Evolutionary conservation across 2,888 invertebrate genomes (phyloP).

Genomic region (Drosophila birchii): DNA sequence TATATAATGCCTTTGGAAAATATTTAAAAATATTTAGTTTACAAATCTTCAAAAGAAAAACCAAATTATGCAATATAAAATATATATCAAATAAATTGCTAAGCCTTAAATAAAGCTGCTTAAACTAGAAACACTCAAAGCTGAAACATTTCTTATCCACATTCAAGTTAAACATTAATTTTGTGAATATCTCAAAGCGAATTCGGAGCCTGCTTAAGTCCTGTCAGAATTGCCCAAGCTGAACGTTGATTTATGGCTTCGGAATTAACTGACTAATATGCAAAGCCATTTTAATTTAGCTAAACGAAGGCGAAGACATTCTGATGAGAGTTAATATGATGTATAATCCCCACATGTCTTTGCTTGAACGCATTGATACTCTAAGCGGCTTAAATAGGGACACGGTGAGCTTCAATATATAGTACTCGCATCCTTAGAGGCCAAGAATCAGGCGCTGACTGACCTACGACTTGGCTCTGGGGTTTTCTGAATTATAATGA

Average conservation of each 20-base stretch:
- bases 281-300: conserved; percentile 17
- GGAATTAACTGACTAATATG: conserved; percentile 32
- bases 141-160: not conserved
- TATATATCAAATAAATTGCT: not conserved
- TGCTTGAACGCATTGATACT: not conserved
- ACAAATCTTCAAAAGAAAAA: not conserved
- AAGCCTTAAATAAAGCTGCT: not conserved
- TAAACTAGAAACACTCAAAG: not conserved
- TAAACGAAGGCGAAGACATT: conserved; percentile 1
- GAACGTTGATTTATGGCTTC: conserved; percentile 23
- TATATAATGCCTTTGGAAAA: not conserved
- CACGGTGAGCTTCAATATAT: not conserved
- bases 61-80: not conserved
- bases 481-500: conserved; percentile 1
- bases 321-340: conserved; percentile 11
- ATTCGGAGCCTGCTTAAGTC: not conserved
- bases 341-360: conserved; percentile 13
- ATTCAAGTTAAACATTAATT: not conserved
- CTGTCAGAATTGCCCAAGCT: conserved; percentile 8
- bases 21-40: not conserved
- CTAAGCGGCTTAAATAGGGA: conserved; percentile 16
- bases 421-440: not conserved
- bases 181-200: too few species aligned
- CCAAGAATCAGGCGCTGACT: conserved; percentile 6
- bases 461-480: not conserved